These are phyloP conservation scores for Arbacia lixula DNA, from an alignment of 53 echinoderm and acorn worm genomes.

Conservation along the genomic window DNA sequence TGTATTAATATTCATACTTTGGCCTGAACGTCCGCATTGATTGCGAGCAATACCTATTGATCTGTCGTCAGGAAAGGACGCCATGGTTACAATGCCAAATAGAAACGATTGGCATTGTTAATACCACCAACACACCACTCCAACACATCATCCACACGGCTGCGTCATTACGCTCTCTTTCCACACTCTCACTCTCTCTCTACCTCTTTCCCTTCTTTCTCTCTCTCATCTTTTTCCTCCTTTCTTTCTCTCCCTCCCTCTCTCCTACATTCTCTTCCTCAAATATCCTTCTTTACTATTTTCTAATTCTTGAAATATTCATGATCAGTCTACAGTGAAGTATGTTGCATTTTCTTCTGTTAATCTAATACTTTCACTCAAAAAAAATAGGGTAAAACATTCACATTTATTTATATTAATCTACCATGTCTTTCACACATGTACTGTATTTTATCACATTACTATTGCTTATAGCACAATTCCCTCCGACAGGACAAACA, in stretches of 20 bases:
- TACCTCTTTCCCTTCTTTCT: background rate
- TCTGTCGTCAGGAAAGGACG: constrained; percentile 40
- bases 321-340: no score
- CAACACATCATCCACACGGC: background rate
- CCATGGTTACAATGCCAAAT: constrained; percentile 47
- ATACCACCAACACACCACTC: constrained; percentile 33
- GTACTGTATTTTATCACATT: no score
- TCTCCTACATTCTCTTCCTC: background rate
- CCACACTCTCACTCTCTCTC: background rate
- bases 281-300: background rate
- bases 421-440: no score
- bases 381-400: no score
- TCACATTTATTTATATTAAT: no score
- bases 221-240: constrained; percentile 2
- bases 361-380: no score
- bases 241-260: background rate
- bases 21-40: constrained; percentile 33
- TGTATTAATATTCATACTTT: constrained; percentile 50
- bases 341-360: no score
- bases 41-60: constrained; percentile 47
- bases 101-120: constrained; percentile 50
- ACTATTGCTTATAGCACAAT: no score
- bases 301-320: no score
- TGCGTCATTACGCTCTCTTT: no score
- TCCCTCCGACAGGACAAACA: no score